Evolutionary conservation across 2,888 invertebrate species (phyloP).

Genomic region (Sipha maydis): DNA sequence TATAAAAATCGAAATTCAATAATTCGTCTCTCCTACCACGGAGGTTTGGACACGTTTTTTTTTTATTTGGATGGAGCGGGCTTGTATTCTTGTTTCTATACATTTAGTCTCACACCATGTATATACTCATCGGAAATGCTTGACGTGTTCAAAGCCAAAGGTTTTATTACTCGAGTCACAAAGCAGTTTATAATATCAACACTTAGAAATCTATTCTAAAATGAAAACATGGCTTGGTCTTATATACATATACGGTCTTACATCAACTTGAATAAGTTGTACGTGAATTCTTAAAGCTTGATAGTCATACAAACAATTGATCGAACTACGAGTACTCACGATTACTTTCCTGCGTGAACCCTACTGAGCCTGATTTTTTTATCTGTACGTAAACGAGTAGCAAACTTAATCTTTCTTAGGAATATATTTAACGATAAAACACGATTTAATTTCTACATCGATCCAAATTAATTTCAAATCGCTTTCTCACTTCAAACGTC

Average conservation of each 20-base stretch:
- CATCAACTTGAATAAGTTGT: constrained; percentile 1
- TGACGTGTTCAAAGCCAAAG: background rate
- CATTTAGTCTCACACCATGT: no score
- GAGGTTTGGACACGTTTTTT: no score
- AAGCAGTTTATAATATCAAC: background rate
- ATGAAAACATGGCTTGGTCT: no score
- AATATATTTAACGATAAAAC: background rate
- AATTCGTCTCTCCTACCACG: no score
- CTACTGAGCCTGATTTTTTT: background rate
- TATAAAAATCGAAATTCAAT: no score
- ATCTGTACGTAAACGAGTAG: background rate
- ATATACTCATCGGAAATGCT: background rate
- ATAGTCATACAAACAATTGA: background rate
- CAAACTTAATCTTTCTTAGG: background rate
- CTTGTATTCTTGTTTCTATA: background rate
- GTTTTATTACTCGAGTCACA: background rate
- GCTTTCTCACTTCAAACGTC: background rate
- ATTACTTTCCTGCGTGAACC: background rate
- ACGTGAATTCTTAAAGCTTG: background rate
- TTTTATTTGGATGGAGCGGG: no score
- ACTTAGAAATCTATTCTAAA: no score
- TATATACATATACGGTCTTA: no score
- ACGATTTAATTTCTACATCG: background rate
- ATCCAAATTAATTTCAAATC: background rate
- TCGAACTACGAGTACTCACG: no score